These are phyloP conservation scores for Agrilus planipennis DNA, from an alignment of 1,140 invertebrate species.

Conservation along the genomic window DNA sequence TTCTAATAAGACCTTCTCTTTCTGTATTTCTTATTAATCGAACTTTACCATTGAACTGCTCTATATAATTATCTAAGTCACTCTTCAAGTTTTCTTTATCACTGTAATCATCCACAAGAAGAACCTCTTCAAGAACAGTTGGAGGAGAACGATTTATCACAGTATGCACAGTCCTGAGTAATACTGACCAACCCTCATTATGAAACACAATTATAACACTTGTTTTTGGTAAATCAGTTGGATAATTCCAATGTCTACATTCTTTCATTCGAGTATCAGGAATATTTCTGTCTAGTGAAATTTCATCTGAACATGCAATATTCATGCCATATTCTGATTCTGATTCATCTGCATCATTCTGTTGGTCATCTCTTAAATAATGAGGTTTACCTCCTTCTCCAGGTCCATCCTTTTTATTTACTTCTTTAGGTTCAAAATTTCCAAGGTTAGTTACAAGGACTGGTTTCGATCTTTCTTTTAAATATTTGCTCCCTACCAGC, in stretches of 20 bases:
- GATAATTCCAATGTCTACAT: constrained; percentile 96
- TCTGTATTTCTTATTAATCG: constrained; percentile 74
- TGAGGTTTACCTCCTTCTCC: constrained; percentile 76
- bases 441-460: constrained; percentile 34
- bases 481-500: no score
- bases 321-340: constrained; percentile 93
- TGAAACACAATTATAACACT: constrained; percentile 98
- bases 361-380: constrained; percentile 54
- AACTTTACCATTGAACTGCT: constrained; percentile 79
- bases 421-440: constrained; percentile 57
- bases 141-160: constrained; percentile 87
- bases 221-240: constrained; percentile 73
- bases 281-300: constrained; percentile 55
- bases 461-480: constrained; percentile 15
- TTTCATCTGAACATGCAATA: constrained; percentile 92
- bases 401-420: constrained; percentile 53
- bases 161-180: constrained; percentile 92
- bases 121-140: constrained; percentile 83
- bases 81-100: constrained; percentile 88
- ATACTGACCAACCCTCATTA: constrained; percentile 93
- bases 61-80: constrained; percentile 82
- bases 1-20: constrained; percentile 83
- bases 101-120: constrained; percentile 97
- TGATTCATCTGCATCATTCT: constrained; percentile 60
- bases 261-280: constrained; percentile 79